Evolutionary conservation across 2,888 invertebrate genomes (phyloP).

Genomic region (Stictocephala bisonia): DNA sequence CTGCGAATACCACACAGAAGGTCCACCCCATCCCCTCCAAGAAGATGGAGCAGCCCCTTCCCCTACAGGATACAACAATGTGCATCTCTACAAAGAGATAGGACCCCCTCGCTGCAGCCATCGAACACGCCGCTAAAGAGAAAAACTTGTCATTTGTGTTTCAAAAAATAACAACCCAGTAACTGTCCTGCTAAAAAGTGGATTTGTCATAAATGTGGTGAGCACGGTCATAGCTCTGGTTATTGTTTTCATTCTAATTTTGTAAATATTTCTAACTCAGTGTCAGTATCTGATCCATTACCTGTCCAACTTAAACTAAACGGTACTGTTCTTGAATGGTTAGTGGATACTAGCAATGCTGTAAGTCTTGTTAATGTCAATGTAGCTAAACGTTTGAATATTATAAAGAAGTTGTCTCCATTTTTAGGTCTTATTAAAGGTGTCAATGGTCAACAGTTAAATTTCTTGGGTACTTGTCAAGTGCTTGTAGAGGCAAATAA

Average conservation of each 20-base stretch:
- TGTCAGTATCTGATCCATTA: not conserved
- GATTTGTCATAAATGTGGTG: conserved; percentile 6
- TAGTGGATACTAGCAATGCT: conserved; percentile 9
- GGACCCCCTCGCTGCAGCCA: not conserved
- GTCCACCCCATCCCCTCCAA: not conserved
- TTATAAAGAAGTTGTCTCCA: not conserved
- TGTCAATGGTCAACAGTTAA: conserved; percentile 6
- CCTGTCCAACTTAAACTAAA: not conserved
- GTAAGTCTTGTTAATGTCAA: not conserved
- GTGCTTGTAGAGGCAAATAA: not conserved
- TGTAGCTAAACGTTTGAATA: not conserved
- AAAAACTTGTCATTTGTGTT: too few relatives aligned
- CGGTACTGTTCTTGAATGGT: not conserved
- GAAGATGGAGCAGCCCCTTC: not conserved
- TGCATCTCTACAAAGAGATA: not conserved
- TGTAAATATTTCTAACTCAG: too few relatives aligned
- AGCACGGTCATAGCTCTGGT: not conserved
- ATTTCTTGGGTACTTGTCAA: not conserved
- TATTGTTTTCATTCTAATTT: not conserved
- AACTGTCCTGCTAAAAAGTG: not conserved
- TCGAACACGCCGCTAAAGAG: not conserved
- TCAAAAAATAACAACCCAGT: not conserved
- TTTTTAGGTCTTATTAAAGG: not conserved
- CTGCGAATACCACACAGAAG: not conserved
- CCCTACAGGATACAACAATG: not conserved